Percentiles rank a stretch among this genome's conserved stretches.
Evolutionary conservation across 2,888 invertebrate genomes (phyloP).

Genomic region (Erpobdella octoculata): DNA sequence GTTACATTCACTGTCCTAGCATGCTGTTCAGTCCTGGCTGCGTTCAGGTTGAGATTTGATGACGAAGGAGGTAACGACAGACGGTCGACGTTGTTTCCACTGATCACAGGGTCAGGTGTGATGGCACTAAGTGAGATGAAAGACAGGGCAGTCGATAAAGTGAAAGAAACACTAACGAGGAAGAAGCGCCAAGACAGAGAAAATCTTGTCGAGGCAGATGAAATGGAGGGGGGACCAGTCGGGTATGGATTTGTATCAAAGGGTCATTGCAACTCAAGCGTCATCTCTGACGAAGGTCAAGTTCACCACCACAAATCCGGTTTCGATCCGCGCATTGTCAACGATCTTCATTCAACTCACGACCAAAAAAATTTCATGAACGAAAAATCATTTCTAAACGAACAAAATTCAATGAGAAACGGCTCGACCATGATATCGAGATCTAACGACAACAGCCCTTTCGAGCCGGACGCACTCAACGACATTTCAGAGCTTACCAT

Average conservation of each 20-base stretch:
- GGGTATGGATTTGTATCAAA: constrained; percentile 6
- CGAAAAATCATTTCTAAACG: constrained; percentile 19
- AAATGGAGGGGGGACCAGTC: constrained; percentile 18
- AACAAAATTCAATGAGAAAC: constrained; percentile 6
- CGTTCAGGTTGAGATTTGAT: constrained; percentile 19
- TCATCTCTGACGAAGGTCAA: neutral
- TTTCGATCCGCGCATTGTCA: neutral
- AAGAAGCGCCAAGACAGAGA: constrained; percentile 5
- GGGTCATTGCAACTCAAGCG: constrained; percentile 5
- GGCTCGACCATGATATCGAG: neutral
- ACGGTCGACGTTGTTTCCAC: neutral
- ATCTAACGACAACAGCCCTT: neutral
- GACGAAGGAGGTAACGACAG: constrained; percentile 2
- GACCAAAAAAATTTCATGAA: neutral
- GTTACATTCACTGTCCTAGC: constrained; percentile 21
- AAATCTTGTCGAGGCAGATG: constrained; percentile 17
- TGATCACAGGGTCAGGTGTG: constrained; percentile 13
- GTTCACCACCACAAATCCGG: neutral
- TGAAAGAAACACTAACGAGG: constrained; percentile 23
- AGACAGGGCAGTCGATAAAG: constrained; percentile 23
- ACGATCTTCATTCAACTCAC: neutral
- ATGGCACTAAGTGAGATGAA: constrained; percentile 23
- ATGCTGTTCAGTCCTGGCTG: constrained; percentile 24
- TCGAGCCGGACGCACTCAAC: constrained; percentile 11
- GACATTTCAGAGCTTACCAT: constrained; percentile 13